These are phyloP conservation scores for Psix sp. DNA, from an alignment of 1,140 invertebrate species.

Conservation along the genomic window DNA sequence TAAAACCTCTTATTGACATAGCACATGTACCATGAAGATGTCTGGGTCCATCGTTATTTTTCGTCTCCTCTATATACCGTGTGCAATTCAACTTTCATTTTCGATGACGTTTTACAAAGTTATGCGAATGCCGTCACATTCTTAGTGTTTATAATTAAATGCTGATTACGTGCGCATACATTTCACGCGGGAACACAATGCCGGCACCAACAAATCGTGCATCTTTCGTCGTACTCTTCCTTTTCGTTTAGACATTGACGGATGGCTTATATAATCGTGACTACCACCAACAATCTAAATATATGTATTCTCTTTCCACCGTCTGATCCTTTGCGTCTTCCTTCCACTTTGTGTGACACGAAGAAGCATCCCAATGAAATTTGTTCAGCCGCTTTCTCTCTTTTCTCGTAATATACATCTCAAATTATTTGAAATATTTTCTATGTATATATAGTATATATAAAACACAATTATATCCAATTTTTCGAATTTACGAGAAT, in stretches of 20 bases:
- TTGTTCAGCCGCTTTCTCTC: slow-evolving; percentile 51
- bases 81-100: slow-evolving; percentile 42
- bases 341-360: slow-evolving; percentile 27
- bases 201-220: slow-evolving; percentile 29
- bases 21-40: too few species aligned
- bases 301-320: slow-evolving; percentile 39
- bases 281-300: slow-evolving; percentile 25
- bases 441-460: too few species aligned
- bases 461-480: too few species aligned
- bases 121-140: slow-evolving; percentile 42
- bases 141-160: slow-evolving; percentile 46
- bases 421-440: background rate
- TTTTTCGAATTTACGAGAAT: too few species aligned
- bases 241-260: slow-evolving; percentile 48
- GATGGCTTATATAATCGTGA: slow-evolving; percentile 57
- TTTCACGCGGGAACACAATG: slow-evolving; percentile 40
- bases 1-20: too few species aligned
- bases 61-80: slow-evolving; percentile 31
- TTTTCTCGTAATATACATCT: background rate
- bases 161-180: slow-evolving; percentile 37
- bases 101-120: slow-evolving; percentile 44
- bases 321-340: slow-evolving; percentile 24
- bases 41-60: too few species aligned
- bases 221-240: slow-evolving; percentile 37
- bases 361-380: slow-evolving; percentile 54